phyloP scores from a whole-genome alignment of 1,140 invertebrate species.

The Drosophila rufa region DNA sequence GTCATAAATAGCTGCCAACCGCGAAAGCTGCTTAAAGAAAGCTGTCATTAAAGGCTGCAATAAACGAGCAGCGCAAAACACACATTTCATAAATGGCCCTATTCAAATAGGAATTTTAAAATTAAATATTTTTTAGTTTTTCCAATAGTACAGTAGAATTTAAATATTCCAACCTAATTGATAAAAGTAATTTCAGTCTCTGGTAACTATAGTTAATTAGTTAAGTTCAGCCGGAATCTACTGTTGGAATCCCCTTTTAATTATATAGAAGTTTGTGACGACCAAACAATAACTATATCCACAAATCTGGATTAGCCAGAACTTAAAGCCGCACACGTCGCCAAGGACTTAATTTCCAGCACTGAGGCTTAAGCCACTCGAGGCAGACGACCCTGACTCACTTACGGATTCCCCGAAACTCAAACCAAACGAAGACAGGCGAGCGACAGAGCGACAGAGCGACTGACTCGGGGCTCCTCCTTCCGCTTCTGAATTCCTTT shows the following conservation, averaged over 20 bases:
- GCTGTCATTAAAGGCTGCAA: neutral
- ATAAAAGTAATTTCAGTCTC: no score
- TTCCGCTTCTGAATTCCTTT: constrained; percentile 51
- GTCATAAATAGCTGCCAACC: constrained; percentile 35
- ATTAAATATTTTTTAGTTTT: neutral
- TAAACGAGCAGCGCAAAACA: neutral
- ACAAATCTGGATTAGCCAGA: constrained; percentile 3
- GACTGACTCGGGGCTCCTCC: constrained; percentile 25
- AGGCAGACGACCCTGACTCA: constrained; percentile 30
- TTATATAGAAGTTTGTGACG: neutral
- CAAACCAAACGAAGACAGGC: constrained; percentile 23
- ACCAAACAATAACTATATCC: neutral
- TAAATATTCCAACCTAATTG: no score
- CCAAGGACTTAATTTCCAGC: constrained; percentile 21
- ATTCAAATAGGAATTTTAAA: neutral
- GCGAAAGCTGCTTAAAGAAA: constrained; percentile 32
- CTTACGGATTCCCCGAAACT: constrained; percentile 22
- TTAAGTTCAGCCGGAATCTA: neutral
- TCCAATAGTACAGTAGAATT: no score
- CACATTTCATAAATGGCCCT: neutral
- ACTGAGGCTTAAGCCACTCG: constrained; percentile 28
- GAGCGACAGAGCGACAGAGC: constrained; percentile 25
- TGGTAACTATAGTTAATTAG: neutral
- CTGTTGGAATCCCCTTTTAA: neutral
- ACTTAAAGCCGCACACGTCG: constrained; percentile 26